Conservation (phyloP, 2,888 invertebrate genomes). For the Tolmerus cingulatus region DNA sequence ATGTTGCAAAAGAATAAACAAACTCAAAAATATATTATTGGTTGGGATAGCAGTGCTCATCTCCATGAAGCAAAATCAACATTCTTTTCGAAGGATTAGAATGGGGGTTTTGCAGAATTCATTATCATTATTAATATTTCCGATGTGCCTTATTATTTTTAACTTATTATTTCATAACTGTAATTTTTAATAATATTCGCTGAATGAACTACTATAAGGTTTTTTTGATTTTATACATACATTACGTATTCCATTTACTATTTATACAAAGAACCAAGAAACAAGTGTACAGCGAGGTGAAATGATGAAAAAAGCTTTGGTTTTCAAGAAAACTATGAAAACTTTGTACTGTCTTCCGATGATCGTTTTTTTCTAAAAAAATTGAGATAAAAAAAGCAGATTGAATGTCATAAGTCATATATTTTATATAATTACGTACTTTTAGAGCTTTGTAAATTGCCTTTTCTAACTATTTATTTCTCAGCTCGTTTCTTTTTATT, state of each 20-base stretch:
- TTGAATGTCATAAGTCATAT: constrained; percentile 22
- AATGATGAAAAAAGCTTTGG: constrained; percentile 5
- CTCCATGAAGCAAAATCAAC: not conserved
- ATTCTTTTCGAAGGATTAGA: not conserved
- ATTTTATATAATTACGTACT: not conserved
- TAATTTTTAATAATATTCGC: constrained; percentile 25
- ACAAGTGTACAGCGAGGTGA: not conserved
- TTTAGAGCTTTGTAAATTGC: constrained; percentile 32
- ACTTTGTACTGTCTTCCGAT: constrained; percentile 28
- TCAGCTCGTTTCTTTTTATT: not conserved
- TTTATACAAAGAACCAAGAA: not conserved
- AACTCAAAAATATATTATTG: not conserved
- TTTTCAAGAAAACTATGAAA: constrained; percentile 14
- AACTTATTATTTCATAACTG: constrained; percentile 26
- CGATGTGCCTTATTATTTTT: constrained; percentile 41
- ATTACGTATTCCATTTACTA: constrained; percentile 28
- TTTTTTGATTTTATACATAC: not conserved
- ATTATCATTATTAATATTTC: constrained; percentile 17
- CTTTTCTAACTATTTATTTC: constrained; percentile 13
- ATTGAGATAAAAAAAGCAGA: not conserved
- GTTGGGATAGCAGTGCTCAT: not conserved
- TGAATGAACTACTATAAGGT: constrained; percentile 6
- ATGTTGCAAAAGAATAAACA: not conserved
- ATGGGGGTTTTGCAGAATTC: not conserved
- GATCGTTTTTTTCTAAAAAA: not conserved